These are phyloP conservation scores for Corbicula japonica DNA, from an alignment of 2,888 invertebrate species.

Conservation along the genomic window DNA sequence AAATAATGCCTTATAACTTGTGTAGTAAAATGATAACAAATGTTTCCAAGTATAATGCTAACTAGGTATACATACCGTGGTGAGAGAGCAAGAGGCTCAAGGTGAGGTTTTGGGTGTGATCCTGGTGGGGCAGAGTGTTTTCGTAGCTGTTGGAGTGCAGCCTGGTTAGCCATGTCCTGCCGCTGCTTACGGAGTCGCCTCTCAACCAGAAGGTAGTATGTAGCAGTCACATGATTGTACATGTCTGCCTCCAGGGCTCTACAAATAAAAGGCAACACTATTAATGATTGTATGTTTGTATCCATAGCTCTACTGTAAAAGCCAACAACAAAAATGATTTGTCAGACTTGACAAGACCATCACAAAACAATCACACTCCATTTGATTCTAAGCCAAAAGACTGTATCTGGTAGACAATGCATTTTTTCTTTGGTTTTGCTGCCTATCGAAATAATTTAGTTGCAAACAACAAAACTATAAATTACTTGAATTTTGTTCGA, in stretches of 20 bases:
- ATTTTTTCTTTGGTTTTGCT: too few species aligned
- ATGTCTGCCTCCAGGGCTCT: slow-evolving; percentile 97
- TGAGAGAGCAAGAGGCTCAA: slow-evolving; percentile 86
- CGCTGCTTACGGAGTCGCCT: slow-evolving; percentile 90
- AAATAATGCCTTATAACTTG: too few species aligned
- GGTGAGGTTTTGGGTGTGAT: slow-evolving; percentile 85
- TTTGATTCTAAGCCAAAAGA: too few species aligned
- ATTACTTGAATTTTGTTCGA: too few species aligned
- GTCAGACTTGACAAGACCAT: too few species aligned
- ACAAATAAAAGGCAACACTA: slow-evolving; percentile 69
- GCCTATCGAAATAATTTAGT: too few species aligned
- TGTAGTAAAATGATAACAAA: not conserved
- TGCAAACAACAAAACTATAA: too few species aligned
- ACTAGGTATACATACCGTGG: slow-evolving; percentile 83
- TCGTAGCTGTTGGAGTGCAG: slow-evolving; percentile 83
- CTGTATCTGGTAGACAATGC: too few species aligned
- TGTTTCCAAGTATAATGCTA: not conserved
- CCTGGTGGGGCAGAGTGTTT: slow-evolving; percentile 77
- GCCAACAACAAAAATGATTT: too few species aligned
- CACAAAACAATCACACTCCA: too few species aligned
- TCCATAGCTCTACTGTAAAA: too few species aligned
- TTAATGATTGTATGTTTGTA: too few species aligned
- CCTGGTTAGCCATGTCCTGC: slow-evolving; percentile 86
- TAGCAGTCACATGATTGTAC: slow-evolving; percentile 99
- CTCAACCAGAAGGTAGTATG: slow-evolving; percentile 98